Evolutionary conservation across 2,888 invertebrate genomes (phyloP).

Genomic region (Terebella lapidaria): DNA sequence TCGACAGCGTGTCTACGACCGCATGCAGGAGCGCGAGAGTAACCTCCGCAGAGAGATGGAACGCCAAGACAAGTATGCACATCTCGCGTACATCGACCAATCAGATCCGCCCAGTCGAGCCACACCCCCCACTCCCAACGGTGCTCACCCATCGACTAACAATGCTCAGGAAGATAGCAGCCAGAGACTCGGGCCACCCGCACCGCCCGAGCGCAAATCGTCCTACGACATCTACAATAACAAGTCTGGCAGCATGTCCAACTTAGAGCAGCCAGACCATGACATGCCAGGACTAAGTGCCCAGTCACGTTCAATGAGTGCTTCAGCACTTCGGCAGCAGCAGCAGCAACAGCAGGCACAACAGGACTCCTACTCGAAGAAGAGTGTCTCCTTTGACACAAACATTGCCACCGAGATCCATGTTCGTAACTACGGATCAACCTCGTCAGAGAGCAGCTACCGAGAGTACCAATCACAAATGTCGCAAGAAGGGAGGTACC

Average conservation of each 20-base stretch:
- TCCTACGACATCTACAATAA: slow-evolving; percentile 71
- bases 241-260: slow-evolving; percentile 4
- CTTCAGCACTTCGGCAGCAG: slow-evolving; percentile 14
- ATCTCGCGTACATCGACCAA: neutral
- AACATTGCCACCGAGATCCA: slow-evolving; percentile 48
- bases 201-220: slow-evolving; percentile 81
- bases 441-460: slow-evolving; percentile 13
- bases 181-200: slow-evolving; percentile 48
- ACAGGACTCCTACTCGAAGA: slow-evolving; percentile 32
- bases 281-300: neutral
- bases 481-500: neutral
- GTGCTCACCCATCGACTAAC: neutral
- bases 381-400: slow-evolving; percentile 53
- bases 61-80: neutral
- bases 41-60: slow-evolving; percentile 6
- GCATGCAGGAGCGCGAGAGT: slow-evolving; percentile 4
- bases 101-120: neutral
- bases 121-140: too few relatives aligned
- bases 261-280: neutral
- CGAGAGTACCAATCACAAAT: neutral
- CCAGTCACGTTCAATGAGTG: neutral
- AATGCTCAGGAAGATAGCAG: neutral
- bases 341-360: neutral
- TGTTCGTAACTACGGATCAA: slow-evolving; percentile 17
- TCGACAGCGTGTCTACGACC: neutral